A percentile compares a stretch with the other conserved stretches of the same genome.
phyloP scores from a whole-genome alignment of 2,888 invertebrate species.

The Eilema depressum region DNA sequence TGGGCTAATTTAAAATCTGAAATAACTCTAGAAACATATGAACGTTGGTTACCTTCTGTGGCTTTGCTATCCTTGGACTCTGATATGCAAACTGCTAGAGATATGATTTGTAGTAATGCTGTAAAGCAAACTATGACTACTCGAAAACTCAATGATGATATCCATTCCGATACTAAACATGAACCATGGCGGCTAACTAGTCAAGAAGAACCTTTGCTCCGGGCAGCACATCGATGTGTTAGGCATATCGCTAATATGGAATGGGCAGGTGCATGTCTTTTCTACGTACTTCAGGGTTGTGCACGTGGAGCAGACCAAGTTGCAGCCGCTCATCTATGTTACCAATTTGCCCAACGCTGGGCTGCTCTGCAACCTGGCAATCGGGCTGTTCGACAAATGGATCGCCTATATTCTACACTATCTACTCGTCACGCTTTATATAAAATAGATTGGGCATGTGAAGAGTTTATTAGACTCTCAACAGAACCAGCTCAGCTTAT shows the following conservation, averaged over 20 bases:
- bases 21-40: slow-evolving; percentile 83
- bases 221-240: slow-evolving; percentile 82
- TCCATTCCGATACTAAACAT: slow-evolving; percentile 64
- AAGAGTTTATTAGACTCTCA: slow-evolving; percentile 77
- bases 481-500: slow-evolving; percentile 83
- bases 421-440: slow-evolving; percentile 81
- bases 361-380: slow-evolving; percentile 81
- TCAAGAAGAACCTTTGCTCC: slow-evolving; percentile 78
- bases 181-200: slow-evolving; percentile 79
- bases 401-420: slow-evolving; percentile 78
- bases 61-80: slow-evolving; percentile 75
- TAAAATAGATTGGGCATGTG: slow-evolving; percentile 82
- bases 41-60: slow-evolving; percentile 80
- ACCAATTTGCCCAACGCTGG: slow-evolving; percentile 84
- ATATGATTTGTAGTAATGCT: slow-evolving; percentile 85
- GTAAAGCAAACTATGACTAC: slow-evolving; percentile 84
- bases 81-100: slow-evolving; percentile 79
- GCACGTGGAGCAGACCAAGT: slow-evolving; percentile 85
- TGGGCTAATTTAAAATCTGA: slow-evolving; percentile 84
- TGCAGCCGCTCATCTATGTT: slow-evolving; percentile 82
- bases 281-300: slow-evolving; percentile 83
- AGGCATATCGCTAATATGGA: slow-evolving; percentile 84
- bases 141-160: slow-evolving; percentile 68
- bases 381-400: slow-evolving; percentile 83
- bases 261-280: slow-evolving; percentile 85